A percentile compares a stretch with the other conserved stretches of the same genome.
These are phyloP conservation scores for Sclerodermus sp. DNA, from an alignment of 2,888 invertebrate genomes.

Conservation along the genomic window DNA sequence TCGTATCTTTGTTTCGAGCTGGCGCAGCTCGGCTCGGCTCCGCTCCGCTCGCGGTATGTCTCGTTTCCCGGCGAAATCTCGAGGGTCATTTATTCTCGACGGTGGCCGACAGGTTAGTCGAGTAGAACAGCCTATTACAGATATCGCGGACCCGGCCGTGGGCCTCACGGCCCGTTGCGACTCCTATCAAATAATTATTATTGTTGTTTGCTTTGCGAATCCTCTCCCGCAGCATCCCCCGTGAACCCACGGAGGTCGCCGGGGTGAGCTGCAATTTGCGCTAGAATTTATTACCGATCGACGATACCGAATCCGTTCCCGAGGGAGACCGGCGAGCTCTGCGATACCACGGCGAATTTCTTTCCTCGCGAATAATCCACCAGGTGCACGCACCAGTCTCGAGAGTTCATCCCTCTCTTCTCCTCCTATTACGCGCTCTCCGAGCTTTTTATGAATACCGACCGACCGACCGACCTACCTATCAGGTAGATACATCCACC, in stretches of 20 bases:
- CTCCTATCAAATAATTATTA: slow-evolving; percentile 57
- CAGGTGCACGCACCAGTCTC: too few species aligned
- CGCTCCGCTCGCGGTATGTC: slow-evolving; percentile 21
- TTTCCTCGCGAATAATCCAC: too few species aligned
- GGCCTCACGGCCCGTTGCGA: slow-evolving; percentile 7
- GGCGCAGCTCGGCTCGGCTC: slow-evolving; percentile 2
- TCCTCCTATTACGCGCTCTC: too few species aligned
- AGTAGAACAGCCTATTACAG: slow-evolving; percentile 56
- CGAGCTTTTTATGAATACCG: too few species aligned
- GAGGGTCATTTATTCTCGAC: slow-evolving; percentile 54
- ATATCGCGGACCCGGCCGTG: slow-evolving; percentile 40
- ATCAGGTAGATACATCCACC: too few species aligned
- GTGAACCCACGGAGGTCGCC: slow-evolving; percentile 22
- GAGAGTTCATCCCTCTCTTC: too few species aligned
- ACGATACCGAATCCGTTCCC: slow-evolving; percentile 39
- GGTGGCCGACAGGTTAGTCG: slow-evolving; percentile 55
- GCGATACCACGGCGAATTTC: too few species aligned
- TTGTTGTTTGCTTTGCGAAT: slow-evolving; percentile 57
- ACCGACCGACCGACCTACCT: too few species aligned
- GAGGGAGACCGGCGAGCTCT: too few species aligned
- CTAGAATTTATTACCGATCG: slow-evolving; percentile 57
- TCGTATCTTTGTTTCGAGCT: neutral
- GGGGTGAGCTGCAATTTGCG: slow-evolving; percentile 51
- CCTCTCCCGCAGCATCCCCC: slow-evolving; percentile 8
- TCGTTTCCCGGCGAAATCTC: slow-evolving; percentile 52